These are phyloP conservation scores for Ladona fulva DNA, from an alignment of 1,140 invertebrate genomes.

Conservation along the genomic window DNA sequence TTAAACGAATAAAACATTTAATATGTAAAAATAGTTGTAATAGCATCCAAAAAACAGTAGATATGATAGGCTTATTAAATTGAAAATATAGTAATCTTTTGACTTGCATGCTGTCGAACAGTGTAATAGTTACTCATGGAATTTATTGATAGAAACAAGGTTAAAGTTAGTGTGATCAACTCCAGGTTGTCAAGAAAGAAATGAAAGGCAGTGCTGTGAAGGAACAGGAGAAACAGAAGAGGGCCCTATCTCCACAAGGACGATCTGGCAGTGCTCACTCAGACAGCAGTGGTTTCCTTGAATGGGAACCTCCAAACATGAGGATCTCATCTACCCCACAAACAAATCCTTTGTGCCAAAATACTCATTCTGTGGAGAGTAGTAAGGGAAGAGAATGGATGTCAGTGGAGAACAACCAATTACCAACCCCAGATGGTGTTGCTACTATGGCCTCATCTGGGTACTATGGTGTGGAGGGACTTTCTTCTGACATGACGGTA, in stretches of 20 bases:
- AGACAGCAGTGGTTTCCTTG: neutral
- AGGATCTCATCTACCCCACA: neutral
- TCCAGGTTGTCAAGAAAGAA: too few species aligned
- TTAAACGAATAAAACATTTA: too few species aligned
- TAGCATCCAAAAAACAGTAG: too few species aligned
- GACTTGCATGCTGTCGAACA: too few species aligned
- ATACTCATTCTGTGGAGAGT: neutral
- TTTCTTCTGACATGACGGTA: neutral
- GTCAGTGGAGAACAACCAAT: neutral
- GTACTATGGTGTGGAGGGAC: neutral
- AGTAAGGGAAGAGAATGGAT: neutral
- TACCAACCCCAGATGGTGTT: neutral
- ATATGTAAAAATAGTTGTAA: too few species aligned
- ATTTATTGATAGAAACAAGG: too few species aligned
- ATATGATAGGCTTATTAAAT: too few species aligned
- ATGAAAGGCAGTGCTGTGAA: neutral
- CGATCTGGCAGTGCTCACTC: neutral
- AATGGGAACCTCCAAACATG: neutral
- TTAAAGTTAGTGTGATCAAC: too few species aligned
- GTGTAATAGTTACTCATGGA: too few species aligned
- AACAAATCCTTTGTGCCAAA: neutral
- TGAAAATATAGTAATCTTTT: too few species aligned
- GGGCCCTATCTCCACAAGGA: neutral
- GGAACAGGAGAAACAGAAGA: neutral
- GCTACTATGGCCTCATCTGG: neutral